These are phyloP conservation scores for Sebastes flavidus DNA, from an alignment of 2,797 vertebrate genomes.

Conservation along the genomic window DNA sequence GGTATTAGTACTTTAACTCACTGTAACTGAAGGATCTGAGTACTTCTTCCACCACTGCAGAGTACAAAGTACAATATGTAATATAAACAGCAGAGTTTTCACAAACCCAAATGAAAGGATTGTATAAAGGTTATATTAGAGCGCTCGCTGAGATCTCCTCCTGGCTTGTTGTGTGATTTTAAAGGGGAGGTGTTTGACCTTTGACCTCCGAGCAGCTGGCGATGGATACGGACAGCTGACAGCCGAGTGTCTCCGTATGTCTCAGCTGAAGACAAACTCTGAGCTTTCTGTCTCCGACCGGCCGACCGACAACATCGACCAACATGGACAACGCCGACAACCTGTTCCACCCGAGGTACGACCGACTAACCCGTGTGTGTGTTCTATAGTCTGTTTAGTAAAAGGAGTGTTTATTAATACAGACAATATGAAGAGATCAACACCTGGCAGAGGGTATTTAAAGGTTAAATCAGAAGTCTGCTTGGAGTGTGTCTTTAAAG, in stretches of 20 bases:
- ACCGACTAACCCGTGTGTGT: not conserved
- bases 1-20: not conserved
- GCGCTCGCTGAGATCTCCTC: too few relatives aligned
- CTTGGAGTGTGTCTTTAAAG: too few relatives aligned
- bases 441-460: too few relatives aligned
- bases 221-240: slow-evolving; percentile 64
- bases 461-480: too few relatives aligned
- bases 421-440: too few relatives aligned
- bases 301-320: slow-evolving; percentile 21
- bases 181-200: slow-evolving; percentile 39
- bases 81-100: not conserved
- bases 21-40: not conserved
- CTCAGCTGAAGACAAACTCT: not conserved
- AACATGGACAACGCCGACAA: slow-evolving; percentile 32
- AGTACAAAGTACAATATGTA: not conserved
- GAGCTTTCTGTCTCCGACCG: slow-evolving; percentile 1
- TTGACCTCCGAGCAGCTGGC: slow-evolving; percentile 38
- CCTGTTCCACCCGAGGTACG: slow-evolving; percentile 54
- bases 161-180: not conserved
- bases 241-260: not conserved
- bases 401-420: too few relatives aligned
- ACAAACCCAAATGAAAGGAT: not conserved
- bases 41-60: too few relatives aligned
- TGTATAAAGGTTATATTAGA: too few relatives aligned
- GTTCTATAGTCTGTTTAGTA: too few relatives aligned